These are phyloP conservation scores for Globodera rostochiensis DNA, from an alignment of 1,140 invertebrate genomes.

Conservation along the genomic window DNA sequence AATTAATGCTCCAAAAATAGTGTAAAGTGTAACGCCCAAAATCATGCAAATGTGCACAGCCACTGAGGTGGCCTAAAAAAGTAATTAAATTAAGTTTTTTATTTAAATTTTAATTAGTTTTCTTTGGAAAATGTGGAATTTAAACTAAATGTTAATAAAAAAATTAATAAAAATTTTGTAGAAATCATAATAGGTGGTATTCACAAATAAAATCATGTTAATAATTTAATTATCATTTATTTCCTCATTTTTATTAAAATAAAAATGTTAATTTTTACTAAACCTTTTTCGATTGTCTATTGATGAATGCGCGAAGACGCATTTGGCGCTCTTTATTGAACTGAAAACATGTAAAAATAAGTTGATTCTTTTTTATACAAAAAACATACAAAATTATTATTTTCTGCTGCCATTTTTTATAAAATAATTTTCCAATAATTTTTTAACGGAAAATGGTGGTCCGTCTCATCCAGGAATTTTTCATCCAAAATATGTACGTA, in stretches of 20 bases:
- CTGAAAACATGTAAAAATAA: conserved; percentile 10
- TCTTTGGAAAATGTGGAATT: neutral
- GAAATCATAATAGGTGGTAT: too few species aligned
- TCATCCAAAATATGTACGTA: neutral
- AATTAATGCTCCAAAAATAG: conserved; percentile 46
- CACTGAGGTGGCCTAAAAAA: conserved; percentile 50
- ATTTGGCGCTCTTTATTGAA: conserved; percentile 23
- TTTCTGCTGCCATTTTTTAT: neutral
- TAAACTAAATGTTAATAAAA: too few species aligned
- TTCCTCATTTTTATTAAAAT: too few species aligned
- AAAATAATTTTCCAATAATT: neutral
- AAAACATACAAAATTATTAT: conserved; percentile 1
- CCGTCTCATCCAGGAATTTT: neutral
- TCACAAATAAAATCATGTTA: too few species aligned
- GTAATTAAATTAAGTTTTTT: neutral
- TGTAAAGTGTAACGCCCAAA: conserved; percentile 50
- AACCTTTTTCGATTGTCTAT: conserved; percentile 27
- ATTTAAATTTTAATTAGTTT: conserved; percentile 7
- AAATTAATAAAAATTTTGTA: too few species aligned
- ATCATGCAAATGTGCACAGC: conserved; percentile 55
- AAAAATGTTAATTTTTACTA: too few species aligned
- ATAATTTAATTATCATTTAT: too few species aligned
- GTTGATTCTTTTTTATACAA: neutral
- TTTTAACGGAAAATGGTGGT: neutral
- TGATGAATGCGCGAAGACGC: conserved; percentile 21